Conservation (phyloP, 2,797 vertebrate genomes). For the Emys orbicularis region DNA sequence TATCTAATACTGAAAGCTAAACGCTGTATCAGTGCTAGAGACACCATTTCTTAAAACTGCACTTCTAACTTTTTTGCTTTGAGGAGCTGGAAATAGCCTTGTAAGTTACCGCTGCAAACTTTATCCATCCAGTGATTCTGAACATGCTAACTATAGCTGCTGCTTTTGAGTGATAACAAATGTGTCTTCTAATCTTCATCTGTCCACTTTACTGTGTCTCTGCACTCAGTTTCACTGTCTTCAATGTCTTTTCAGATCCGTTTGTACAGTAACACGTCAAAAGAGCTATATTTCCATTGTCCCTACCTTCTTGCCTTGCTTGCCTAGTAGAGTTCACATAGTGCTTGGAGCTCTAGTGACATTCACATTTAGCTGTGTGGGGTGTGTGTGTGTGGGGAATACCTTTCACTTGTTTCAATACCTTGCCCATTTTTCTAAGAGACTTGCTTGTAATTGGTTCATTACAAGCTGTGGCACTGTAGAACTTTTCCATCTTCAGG, state of each 20-base stretch:
- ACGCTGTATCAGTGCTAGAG: background rate
- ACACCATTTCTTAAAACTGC: background rate
- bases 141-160: background rate
- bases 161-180: background rate
- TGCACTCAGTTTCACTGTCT: background rate
- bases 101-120: background rate
- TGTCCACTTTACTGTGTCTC: constrained; percentile 18
- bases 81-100: background rate
- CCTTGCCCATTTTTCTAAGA: background rate
- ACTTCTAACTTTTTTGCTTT: background rate
- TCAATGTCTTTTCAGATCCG: background rate
- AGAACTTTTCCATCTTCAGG: background rate
- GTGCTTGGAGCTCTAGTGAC: too few species aligned
- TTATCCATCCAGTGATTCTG: background rate
- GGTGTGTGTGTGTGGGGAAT: background rate
- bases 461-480: background rate
- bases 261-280: background rate
- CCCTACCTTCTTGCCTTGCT: background rate
- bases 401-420: background rate
- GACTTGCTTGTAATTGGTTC: background rate
- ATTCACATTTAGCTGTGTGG: background rate
- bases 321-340: background rate
- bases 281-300: background rate
- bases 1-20: background rate
- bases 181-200: constrained; percentile 18